These are phyloP conservation scores for Actinernus sp. DNA, from an alignment of 92 coral and sea anemone genomes.

Conservation along the genomic window DNA sequence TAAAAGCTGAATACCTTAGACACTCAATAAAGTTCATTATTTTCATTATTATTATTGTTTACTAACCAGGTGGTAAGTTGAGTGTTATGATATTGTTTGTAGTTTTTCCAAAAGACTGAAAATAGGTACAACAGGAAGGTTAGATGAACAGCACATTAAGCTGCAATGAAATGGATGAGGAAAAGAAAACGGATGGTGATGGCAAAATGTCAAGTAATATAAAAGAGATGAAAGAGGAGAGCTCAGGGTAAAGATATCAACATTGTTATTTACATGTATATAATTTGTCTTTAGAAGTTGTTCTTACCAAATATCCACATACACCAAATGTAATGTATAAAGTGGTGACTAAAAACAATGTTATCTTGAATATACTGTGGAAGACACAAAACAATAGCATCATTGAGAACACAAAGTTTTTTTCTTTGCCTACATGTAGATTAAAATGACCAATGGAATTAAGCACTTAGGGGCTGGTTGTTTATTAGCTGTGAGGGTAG, in stretches of 20 bases:
- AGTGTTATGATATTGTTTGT: slow-evolving; percentile 91
- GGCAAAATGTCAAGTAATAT: not conserved
- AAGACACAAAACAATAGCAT: not conserved
- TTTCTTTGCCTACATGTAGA: too few relatives aligned
- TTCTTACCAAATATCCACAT: slow-evolving; percentile 98
- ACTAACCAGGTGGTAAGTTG: slow-evolving; percentile 87
- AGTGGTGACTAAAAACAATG: slow-evolving; percentile 82
- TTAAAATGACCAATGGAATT: too few relatives aligned
- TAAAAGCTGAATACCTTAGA: too few relatives aligned
- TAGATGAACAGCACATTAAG: not conserved
- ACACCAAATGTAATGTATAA: slow-evolving; percentile 92
- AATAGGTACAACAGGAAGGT: slow-evolving; percentile 2
- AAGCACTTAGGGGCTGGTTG: too few relatives aligned
- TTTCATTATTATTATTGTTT: not conserved
- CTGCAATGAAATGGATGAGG: not conserved
- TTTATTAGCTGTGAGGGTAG: too few relatives aligned
- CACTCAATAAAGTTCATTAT: not conserved
- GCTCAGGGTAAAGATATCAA: not conserved
- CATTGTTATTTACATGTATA: not conserved
- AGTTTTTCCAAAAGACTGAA: slow-evolving; percentile 91
- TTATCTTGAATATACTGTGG: slow-evolving; percentile 86
- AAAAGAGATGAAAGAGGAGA: not conserved
- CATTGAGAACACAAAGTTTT: too few relatives aligned
- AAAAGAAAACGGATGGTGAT: not conserved
- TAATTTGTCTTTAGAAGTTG: too few relatives aligned